Base-by-base conservation (phyloP, 2,113 vertebrate genomes). In the Tachycineta bicolor region DNA sequence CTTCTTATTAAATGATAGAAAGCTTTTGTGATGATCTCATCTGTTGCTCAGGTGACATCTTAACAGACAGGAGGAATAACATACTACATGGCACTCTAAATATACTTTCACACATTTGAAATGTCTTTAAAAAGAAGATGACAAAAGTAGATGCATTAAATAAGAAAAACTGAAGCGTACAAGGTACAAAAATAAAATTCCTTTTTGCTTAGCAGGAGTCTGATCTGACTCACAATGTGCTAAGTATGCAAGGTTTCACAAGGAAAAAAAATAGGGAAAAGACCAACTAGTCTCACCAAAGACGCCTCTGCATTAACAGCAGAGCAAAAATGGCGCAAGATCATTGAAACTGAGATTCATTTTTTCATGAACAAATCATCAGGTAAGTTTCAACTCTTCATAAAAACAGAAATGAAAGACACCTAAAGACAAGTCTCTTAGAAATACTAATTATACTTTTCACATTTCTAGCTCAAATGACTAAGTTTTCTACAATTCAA, bases 231-330 rank as follows among this genome's bases (percentile, higher is more conserved):
- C 92, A 94, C 41, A 46, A 43, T n/a, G 63, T 93, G 88, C 43
- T 86, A 90, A 76, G 90, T 84, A 93, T 74, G 70, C 78, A 91
- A 88, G 58, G 75, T 49, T 91, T 79, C 70, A 82, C 75, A 83
- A 69, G 50, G 79, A 88, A 88, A 76, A 85, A 41, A 76, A 84
- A 94, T 37, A 90, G 33, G 28, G 68, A 90, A 82, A 78, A 92
- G 88, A 92, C 90, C 67, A 94, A 43, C 75, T 49, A 88, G 47
- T 93, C 85, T 88, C 83, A 94, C 91, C 83, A 88, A 92, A 93
- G 64, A 75, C 6, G 8, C 79, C 92, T 83, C 94, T 94, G 94
- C 95, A 70, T 26, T 88, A 93, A 69, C 49, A 83, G 71, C 23
- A 88, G 85, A 92, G 83, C 70, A 58, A 93, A 85, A 93, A 80